Evolutionary conservation across 2,888 invertebrate genomes (phyloP), one percentile per base, ranked within the genome.

Genomic region (Polia nebulosa): DNA sequence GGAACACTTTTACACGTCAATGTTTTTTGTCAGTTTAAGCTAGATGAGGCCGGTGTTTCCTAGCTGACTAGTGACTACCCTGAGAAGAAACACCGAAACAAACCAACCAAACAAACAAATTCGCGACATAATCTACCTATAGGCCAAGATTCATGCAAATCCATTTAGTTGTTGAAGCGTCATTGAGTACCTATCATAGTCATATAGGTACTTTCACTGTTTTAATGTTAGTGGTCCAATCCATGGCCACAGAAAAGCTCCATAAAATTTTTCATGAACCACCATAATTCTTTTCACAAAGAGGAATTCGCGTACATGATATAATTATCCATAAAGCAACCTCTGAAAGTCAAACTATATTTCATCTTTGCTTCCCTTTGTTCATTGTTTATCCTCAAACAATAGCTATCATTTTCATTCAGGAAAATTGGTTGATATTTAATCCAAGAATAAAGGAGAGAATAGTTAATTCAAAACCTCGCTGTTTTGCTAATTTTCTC

Each of bases 361-460:
- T 64, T 75, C 52, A 81, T 67, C 55, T 34, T 74, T 52, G 47
- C 44, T 51, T 63, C 36, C 60, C 29, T 67, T 65, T 71, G 65
- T 80, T 58, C 60, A 60, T 76, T 76, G 68, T 82, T 63, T 68
- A 59, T 64, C 32, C 44, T 49, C 52, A 72, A 64, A 80, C 83
- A 82, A 82, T 61, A 64, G 70, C 61, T 59, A 64, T 72, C 62
- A 71, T 76, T 76, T 76, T 73, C 72, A 76, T 67, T 76, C 70
- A 68, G 53, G 67, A 80, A 70, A 82, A 81, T 81, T 80, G 65
- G 64, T 80, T 82, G 76, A 79, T 76, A 76, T 80, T 80, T 79
- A 82, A 76, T 82, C 72, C 61, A 41, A 57, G 69, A 41, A 79
- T 64, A 74, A 79, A 60, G 61, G 69, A 64, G 53, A 25, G 61